Evolutionary conservation across 2,888 invertebrate species (phyloP).

Genomic region (Dynastes tityus): DNA sequence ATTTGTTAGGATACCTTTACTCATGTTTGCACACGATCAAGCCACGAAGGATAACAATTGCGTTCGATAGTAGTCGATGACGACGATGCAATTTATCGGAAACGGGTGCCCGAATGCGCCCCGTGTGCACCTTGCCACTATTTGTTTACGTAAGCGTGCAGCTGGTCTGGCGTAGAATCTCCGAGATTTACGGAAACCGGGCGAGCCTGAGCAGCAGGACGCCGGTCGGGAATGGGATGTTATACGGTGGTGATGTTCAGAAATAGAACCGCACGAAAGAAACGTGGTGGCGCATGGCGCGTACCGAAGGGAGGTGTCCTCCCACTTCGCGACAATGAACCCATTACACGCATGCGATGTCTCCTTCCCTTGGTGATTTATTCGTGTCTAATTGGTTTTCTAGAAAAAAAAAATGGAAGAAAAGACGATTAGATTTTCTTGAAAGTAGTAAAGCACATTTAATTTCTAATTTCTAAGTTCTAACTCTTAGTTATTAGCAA

Average conservation of each 20-base stretch:
- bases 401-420: background rate
- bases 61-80: conserved; percentile 3
- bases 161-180: conserved; percentile 43
- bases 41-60: conserved; percentile 20
- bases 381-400: conserved; percentile 5
- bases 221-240: conserved; percentile 14
- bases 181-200: conserved; percentile 38
- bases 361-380: background rate
- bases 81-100: conserved; percentile 36
- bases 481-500: no score
- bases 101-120: conserved; percentile 13
- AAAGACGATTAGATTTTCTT: no score
- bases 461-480: no score
- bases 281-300: conserved; percentile 35
- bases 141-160: conserved; percentile 43
- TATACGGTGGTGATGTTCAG: conserved; percentile 35
- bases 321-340: conserved; percentile 33
- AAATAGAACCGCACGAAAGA: conserved; percentile 13
- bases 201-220: background rate
- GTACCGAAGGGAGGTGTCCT: conserved; percentile 3
- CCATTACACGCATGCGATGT: conserved; percentile 8
- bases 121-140: conserved; percentile 9
- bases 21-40: background rate
- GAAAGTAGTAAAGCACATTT: no score
- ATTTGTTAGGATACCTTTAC: no score